These are phyloP conservation scores for Campoplex capitator DNA, from an alignment of 2,888 invertebrate genomes.

Conservation along the genomic window DNA sequence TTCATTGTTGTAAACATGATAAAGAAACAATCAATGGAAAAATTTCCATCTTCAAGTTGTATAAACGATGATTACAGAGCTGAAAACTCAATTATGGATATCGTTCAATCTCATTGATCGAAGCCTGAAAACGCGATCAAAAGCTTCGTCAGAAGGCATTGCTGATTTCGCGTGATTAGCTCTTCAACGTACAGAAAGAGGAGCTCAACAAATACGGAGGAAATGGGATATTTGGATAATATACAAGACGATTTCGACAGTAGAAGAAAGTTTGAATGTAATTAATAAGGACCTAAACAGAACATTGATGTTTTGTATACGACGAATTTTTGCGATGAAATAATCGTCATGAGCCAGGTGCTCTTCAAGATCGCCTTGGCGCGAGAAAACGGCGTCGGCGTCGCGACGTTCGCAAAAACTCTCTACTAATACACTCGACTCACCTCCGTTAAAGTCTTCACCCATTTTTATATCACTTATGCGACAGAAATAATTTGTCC, in stretches of 20 bases:
- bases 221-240: not conserved
- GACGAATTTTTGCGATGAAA: conserved; percentile 60
- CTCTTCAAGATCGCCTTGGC: conserved; percentile 41
- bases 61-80: not conserved
- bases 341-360: conserved; percentile 73
- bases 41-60: not conserved
- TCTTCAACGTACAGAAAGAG: not conserved
- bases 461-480: conserved; percentile 76
- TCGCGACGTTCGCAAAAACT: conserved; percentile 68
- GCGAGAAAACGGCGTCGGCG: conserved; percentile 67
- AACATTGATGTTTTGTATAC: conserved; percentile 16
- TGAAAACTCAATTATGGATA: not conserved
- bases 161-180: not conserved
- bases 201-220: not conserved
- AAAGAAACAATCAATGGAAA: not conserved
- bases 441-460: conserved; percentile 83
- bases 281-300: not conserved
- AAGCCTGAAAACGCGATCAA: conserved; percentile 27
- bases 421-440: conserved; percentile 68
- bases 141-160: conserved; percentile 8
- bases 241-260: not conserved
- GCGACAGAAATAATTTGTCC: not conserved
- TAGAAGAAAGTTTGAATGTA: not conserved
- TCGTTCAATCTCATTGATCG: not conserved
- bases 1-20: not conserved